Percentiles rank a stretch among this genome's conserved stretches.
These are phyloP conservation scores for Diploptera punctata DNA, from an alignment of 2,888 invertebrate genomes.

Conservation along the genomic window DNA sequence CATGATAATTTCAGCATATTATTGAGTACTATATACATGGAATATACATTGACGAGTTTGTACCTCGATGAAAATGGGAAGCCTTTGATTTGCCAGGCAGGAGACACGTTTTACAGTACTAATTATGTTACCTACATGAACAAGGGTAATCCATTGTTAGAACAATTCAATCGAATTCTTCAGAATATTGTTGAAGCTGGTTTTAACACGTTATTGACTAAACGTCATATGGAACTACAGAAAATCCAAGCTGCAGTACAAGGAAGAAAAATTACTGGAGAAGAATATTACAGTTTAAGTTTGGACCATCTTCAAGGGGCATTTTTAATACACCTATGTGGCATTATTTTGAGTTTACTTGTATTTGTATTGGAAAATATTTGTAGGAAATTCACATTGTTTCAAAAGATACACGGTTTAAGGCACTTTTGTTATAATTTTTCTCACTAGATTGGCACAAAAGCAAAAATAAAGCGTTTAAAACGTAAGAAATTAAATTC, in stretches of 20 bases:
- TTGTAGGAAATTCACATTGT: no score
- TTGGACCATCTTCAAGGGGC: not conserved
- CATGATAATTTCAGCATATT: slow-evolving; percentile 6
- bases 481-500: no score
- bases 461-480: no score
- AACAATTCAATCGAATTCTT: not conserved
- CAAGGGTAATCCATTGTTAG: not conserved
- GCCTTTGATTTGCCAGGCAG: not conserved
- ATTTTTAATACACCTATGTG: not conserved
- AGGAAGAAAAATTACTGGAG: not conserved
- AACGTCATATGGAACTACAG: not conserved
- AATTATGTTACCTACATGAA: not conserved
- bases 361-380: not conserved
- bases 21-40: not conserved
- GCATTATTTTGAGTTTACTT: not conserved
- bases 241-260: not conserved
- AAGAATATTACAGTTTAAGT: not conserved
- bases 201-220: not conserved
- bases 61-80: slow-evolving; percentile 4
- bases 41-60: not conserved
- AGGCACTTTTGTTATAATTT: no score
- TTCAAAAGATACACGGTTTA: no score
- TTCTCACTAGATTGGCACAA: no score
- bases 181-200: not conserved
- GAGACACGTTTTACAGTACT: slow-evolving; percentile 9